These are phyloP conservation scores for Micromesistius poutassou DNA, from an alignment of 2,797 vertebrate species.

Conservation along the genomic window DNA sequence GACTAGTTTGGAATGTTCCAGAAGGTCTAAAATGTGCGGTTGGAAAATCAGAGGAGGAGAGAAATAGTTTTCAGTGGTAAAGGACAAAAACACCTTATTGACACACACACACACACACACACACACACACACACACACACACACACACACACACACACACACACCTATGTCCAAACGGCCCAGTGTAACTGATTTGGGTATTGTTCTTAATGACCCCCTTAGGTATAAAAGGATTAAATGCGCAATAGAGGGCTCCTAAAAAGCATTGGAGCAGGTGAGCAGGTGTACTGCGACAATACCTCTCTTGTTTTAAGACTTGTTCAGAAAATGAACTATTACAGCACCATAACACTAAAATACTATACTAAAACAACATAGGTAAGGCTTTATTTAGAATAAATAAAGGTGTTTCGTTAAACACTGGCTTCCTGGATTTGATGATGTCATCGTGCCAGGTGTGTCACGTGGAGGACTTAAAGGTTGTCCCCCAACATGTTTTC, in stretches of 20 bases:
- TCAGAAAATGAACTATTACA: neutral
- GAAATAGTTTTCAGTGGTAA: slow-evolving; percentile 70
- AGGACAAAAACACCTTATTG: slow-evolving; percentile 87
- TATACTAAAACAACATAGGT: neutral
- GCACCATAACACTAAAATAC: neutral
- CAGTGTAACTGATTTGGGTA: slow-evolving; percentile 18
- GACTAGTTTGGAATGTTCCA: slow-evolving; percentile 87
- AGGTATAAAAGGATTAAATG: neutral
- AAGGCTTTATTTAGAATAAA: neutral
- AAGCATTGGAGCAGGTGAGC: neutral
- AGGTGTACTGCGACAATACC: neutral
- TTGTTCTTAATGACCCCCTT: slow-evolving; percentile 7
- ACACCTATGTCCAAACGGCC: neutral
- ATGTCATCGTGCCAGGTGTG: too few species aligned
- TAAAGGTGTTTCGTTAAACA: too few species aligned
- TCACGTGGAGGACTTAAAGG: neutral
- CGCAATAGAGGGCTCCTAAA: too few species aligned
- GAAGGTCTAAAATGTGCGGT: slow-evolving; percentile 69
- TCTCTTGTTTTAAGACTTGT: neutral
- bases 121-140: slow-evolving; percentile 24
- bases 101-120: slow-evolving; percentile 39
- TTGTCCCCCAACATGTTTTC: too few species aligned
- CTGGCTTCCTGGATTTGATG: too few species aligned
- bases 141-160: slow-evolving; percentile 22
- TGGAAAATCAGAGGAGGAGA: slow-evolving; percentile 85